phyloP scores from a whole-genome alignment of 2,888 invertebrate genomes.

The Lamellibrachia satsuma region DNA sequence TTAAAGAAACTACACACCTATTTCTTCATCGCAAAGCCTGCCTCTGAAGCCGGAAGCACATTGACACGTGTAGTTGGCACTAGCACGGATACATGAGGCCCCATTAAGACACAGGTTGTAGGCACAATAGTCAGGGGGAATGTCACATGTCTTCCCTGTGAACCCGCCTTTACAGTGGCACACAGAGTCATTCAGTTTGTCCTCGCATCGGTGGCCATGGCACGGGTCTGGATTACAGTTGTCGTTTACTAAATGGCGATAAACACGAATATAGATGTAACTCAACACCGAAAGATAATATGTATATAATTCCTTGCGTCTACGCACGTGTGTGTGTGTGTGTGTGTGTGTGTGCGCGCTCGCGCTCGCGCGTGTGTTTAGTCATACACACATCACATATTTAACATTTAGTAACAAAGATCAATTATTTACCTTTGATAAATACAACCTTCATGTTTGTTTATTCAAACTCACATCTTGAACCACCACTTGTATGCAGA shows the following conservation, averaged over 20 bases:
- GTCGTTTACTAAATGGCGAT: neutral
- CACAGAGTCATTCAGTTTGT: neutral
- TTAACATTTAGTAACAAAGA: too few relatives aligned
- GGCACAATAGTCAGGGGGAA: neutral
- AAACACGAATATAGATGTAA: neutral
- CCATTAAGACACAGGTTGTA: neutral
- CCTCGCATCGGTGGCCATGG: neutral
- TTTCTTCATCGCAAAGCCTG: neutral
- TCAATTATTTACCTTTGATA: too few relatives aligned
- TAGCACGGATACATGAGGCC: neutral
- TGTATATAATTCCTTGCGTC: too few relatives aligned
- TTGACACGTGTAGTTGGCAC: neutral
- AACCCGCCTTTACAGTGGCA: neutral
- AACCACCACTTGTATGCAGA: too few relatives aligned
- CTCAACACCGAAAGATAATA: too few relatives aligned
- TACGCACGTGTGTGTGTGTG: too few relatives aligned
- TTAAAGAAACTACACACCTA: neutral
- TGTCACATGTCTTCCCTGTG: neutral
- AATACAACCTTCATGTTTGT: too few relatives aligned
- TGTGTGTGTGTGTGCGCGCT: too few relatives aligned
- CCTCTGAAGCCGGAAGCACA: conserved; percentile 7
- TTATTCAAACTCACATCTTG: too few relatives aligned
- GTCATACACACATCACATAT: too few relatives aligned
- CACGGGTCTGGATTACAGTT: neutral
- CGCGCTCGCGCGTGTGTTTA: neutral